Conservation (phyloP, 2,888 invertebrate genomes). For the Cryptocephalus moraei region DNA sequence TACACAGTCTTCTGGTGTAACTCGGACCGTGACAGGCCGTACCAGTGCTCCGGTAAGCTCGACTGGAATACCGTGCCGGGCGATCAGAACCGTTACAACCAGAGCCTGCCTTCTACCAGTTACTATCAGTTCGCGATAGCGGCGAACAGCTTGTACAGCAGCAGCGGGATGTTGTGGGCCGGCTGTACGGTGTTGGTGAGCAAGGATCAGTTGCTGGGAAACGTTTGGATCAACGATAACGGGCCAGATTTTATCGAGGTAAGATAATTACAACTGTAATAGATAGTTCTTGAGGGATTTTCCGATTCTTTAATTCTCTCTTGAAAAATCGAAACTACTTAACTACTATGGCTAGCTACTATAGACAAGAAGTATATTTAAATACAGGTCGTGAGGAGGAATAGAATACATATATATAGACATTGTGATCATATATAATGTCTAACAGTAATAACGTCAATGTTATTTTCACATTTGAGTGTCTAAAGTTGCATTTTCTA, state of each 20-base stretch:
- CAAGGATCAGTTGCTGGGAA: conserved; percentile 42
- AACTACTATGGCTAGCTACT: too few relatives aligned
- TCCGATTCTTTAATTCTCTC: too few relatives aligned
- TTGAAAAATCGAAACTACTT: too few relatives aligned
- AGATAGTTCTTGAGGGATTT: too few relatives aligned
- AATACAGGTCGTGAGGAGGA: too few relatives aligned
- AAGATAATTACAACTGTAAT: too few relatives aligned
- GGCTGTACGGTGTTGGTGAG: conserved; percentile 55
- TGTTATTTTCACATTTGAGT: too few relatives aligned
- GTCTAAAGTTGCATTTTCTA: too few relatives aligned
- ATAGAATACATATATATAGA: too few relatives aligned
- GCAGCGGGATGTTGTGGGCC: conserved; percentile 82
- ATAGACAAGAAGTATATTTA: too few relatives aligned
- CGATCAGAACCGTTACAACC: conserved; percentile 43
- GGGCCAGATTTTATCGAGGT: conserved; percentile 49
- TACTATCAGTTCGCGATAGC: conserved; percentile 72
- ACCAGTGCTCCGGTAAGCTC: conserved; percentile 43
- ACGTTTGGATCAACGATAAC: conserved; percentile 42
- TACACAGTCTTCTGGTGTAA: conserved; percentile 72
- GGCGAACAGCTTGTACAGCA: conserved; percentile 56
- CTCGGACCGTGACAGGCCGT: conserved; percentile 29
- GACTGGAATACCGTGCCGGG: conserved; percentile 47
- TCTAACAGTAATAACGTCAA: too few relatives aligned
- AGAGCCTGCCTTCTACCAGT: conserved; percentile 47
- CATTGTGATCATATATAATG: too few relatives aligned